Evolutionary conservation across 2,797 vertebrate genomes (phyloP), one percentile per base, ranked within the genome.

Genomic region (Strix occidentalis): DNA sequence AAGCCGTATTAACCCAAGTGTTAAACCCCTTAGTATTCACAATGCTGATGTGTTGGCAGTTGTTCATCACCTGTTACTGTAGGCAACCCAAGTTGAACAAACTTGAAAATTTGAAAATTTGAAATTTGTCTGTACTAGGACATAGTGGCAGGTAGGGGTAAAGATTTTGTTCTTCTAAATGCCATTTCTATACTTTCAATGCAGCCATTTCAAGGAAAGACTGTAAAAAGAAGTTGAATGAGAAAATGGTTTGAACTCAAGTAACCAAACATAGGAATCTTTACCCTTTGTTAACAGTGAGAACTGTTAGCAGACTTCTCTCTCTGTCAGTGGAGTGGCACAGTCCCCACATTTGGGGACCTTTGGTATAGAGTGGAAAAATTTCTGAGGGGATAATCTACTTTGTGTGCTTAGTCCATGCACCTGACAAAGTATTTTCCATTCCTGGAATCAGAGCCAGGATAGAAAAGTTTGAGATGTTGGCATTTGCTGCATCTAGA

Each of bases 381-480:
- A 85, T 37, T 43, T 75, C 37, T 6, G 45, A 84, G 69, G 78
- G 70, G 56, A 70, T 83, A 48, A 89, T 70, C 75, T 74, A 19
- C 75, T 90, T 43, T 70, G 54, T 48, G 54, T 56, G 35, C 66
- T 93, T 20, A 53, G 57, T 70, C 75, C n/a, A 5, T 80, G 68
- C 70, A 88, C 75, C 95, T 89, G 78, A 56, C 64, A 80, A 89
- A 90, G 46, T 23, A 16, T 90, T 93, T 89, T 87, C 75, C 60
- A 71, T 45, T 71, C n/a, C 54, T 91, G 60, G 80, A 95, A 63
- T 48, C 56, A 69, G 19, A 81, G 63, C 54, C 83, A 90, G 74
- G 57, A 26, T 53, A 83, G 70, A 63, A 90, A 50, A 76, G 25
- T 74, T 18, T 20, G 56, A 71, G 60, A 39, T 9, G 13, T 46